Evolutionary conservation across 2,888 invertebrate genomes (phyloP), one percentile per base, ranked within the genome.

Genomic region (Theretra japonica): DNA sequence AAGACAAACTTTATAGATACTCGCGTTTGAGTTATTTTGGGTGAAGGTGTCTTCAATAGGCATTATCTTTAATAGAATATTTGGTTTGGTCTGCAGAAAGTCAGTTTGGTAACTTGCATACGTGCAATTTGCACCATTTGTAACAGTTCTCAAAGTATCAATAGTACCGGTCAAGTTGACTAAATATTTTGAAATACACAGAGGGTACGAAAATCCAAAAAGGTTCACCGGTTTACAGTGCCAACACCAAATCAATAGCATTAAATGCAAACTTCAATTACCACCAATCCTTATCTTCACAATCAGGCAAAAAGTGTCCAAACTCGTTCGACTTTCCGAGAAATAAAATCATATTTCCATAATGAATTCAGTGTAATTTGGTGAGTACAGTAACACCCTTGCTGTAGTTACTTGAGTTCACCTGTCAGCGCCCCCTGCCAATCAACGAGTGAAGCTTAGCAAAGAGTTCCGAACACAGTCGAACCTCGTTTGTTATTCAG

Each of bases 341-440:
- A 56, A 58, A 28, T 33, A 69, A 70, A 58, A 58, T 21, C 57
- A 57, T 58, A 70, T 57, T 56, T 56, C 70, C 70, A 58, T 58
- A 65, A 65, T 48, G 65, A 65, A 65, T 41, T 48, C 48, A 8
- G 60, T 23, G 69, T 69, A 72, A 72, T 62, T 70, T 70, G 33
- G 62, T 70, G 58, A 25, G 69, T 56, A 70, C 30, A 25, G 56
- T 50, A n/a, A 60, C 65, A 65, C 65, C 48, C 65, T 65, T 65
- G 41, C 11, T 30, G 17, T 23, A 65, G 62, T 62, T 65, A 41
- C 11, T 41, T 41, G 11, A 23, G 48, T 41, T 48, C 48, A 65
- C 65, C 48, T 65, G 65, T 65, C 65, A 48, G 23, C 19, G 23
- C 23, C 48, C 65, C 65, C 41, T 65, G 65, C 65, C 48, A 65